Evolutionary conservation across 2,113 vertebrate genomes (phyloP), one percentile per base, ranked within the genome.

Genomic region (Alligator mississippiensis): DNA sequence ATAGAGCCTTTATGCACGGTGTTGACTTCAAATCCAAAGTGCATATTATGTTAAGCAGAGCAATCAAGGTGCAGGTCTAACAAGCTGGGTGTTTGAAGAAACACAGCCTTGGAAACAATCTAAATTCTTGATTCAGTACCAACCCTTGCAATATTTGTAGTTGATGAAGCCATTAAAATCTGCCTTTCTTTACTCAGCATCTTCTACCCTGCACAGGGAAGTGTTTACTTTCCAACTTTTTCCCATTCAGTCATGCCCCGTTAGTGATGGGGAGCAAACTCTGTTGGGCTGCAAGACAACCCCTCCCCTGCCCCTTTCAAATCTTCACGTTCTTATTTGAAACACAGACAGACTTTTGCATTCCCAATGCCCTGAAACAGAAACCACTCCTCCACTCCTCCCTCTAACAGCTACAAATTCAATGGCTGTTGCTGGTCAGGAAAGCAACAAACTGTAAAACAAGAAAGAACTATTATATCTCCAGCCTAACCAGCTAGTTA

Each of bases 341-440:
- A 61, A 22, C 64, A 58, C 55, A 13, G 68, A 30, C 87, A 64
- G 75, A 27, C 0, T 0, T 30, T 18, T 14, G 8, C 66, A 59
- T 11, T 16, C 61, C 47, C 47, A 47, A 47, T 47, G 47, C 47
- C 61, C 30, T 0, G 0, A n/a, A 1, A 54, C 28, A 79, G n/a
- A 11, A 82, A 55, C 1, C 47, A 21, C 0, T 2, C n/a, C 30
- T 77, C 1, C 0, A 4, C 24, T 61, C 54, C 7, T 47, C 47
- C 47, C 47, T 47, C 47, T 47, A 77, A 10, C 58, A 3, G 19
- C 0, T 0, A 2, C 9, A 27, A 21, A 24, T 16, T 22, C 1
- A 60, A 70, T 11, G 34, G 34, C 6, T 3, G 38, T 28, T 57
- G 38, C 2, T 34, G 58, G 18, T 47, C 16, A 54, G 12, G 11